These are phyloP conservation scores for Byasa hedistus DNA, from an alignment of 2,888 invertebrate species.

Conservation along the genomic window DNA sequence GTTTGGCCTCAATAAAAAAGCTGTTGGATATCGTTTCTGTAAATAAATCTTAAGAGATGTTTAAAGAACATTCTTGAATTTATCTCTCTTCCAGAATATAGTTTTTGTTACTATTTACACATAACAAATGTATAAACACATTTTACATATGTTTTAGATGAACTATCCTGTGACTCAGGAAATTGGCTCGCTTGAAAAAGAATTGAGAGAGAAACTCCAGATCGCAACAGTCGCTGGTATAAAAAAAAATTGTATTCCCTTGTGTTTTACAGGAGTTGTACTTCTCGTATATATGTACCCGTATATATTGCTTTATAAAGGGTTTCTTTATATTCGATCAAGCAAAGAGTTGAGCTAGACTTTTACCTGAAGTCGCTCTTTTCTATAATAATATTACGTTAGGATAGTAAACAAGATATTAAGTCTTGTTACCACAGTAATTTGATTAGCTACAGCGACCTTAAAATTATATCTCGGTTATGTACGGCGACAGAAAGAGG, in stretches of 20 bases:
- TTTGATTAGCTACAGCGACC: too few species aligned
- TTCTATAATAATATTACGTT: background rate
- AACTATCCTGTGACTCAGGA: conserved; percentile 53
- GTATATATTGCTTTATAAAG: background rate
- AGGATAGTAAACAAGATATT: background rate
- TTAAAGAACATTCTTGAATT: too few species aligned
- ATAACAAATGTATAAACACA: too few species aligned
- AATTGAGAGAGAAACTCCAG: conserved; percentile 52
- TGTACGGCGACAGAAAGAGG: too few species aligned
- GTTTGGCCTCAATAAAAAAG: too few species aligned
- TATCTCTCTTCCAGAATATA: too few species aligned
- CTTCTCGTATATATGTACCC: background rate
- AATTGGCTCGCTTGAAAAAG: conserved; percentile 38
- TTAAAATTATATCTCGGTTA: too few species aligned
- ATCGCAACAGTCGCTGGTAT: conserved; percentile 52
- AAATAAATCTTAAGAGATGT: too few species aligned
- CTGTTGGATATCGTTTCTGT: too few species aligned
- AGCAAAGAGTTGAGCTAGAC: background rate
- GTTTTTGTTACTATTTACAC: too few species aligned
- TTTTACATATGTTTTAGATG: conserved; percentile 43
- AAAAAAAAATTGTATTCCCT: conserved; percentile 2
- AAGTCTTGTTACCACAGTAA: too few species aligned
- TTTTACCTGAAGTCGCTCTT: background rate
- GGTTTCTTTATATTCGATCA: background rate
- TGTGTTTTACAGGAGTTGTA: background rate